Evolutionary conservation across 2,888 invertebrate genomes (phyloP), one percentile per base, ranked within the genome.

Genomic region (Nymphalis polychloros): DNA sequence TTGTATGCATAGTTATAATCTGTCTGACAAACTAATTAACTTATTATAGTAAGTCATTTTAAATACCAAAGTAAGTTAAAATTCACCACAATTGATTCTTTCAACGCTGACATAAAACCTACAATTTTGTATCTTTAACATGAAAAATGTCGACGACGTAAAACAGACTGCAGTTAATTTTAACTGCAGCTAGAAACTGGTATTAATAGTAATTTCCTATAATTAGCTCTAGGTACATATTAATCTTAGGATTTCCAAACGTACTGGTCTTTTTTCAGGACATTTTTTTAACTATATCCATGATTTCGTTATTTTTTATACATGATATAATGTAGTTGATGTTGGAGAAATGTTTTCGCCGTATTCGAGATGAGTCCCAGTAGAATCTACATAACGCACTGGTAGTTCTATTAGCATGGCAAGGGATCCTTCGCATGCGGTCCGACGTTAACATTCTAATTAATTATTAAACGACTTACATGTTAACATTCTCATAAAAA

Each of bases 141-240:
- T 31, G 53, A 27, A 27, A 53, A 53, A 53, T 27, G 17, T 27
- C 27, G 53, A 23, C 53, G 53, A 53, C 53, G 53, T 53, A 17
- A 31, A 31, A 53, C 13, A 17, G 27, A 27, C 53, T 16, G 17
- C 27, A 31, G 53, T 27, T 53, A 53, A 27, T 31, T 27, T 53
- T 53, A 53, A 53, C 53, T 17, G 27, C 17, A 2, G 23, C 31
- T 6, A 53, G 53, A 31, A 27, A 53, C 53, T 53, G 47, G 47
- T 61, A 66, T 66, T 66, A 61, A 53, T 31, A 17, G 53, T 66
- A 46, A 66, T 66, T 61, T 66, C 61, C 35, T 66, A 61, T 53
- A 61, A 61, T 66, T 66, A 66, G 53, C 46, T 55, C 60, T n/a
- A 13, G 49, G 48, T 23, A 61, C 20, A 52, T 53, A 65, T 31